Conservation (phyloP, 2,888 invertebrate species). For the Synergus umbraculus region DNA sequence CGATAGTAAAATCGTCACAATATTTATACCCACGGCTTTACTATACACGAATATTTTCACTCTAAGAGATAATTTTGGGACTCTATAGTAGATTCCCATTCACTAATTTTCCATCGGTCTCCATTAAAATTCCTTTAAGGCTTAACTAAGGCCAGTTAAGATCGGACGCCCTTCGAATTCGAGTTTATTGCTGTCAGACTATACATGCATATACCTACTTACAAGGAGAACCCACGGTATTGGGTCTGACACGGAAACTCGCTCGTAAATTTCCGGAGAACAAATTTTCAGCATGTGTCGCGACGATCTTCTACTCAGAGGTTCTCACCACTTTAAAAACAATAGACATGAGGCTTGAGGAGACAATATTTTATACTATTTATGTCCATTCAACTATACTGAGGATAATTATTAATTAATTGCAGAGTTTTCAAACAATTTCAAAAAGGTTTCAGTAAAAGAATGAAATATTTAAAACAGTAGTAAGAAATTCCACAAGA, state of each 20-base stretch:
- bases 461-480: too few species aligned
- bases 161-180: constrained; percentile 61
- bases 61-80: constrained; percentile 22
- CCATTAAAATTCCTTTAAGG: constrained; percentile 66
- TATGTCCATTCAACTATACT: not conserved
- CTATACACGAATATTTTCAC: constrained; percentile 31
- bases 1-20: constrained; percentile 20
- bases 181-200: constrained; percentile 64
- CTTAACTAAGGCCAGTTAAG: constrained; percentile 64
- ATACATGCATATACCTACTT: constrained; percentile 64
- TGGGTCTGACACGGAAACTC: constrained; percentile 70
- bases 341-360: not conserved
- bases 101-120: constrained; percentile 42
- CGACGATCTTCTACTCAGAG: constrained; percentile 65
- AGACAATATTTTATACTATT: not conserved
- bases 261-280: constrained; percentile 71
- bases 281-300: constrained; percentile 71
- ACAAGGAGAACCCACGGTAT: constrained; percentile 63
- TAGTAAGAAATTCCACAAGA: too few species aligned
- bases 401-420: not conserved
- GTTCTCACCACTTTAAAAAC: constrained; percentile 54
- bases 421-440: too few species aligned
- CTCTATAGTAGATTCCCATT: constrained; percentile 31
- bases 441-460: too few species aligned
- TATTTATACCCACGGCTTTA: constrained; percentile 24